phyloP scores from a whole-genome alignment of 2,797 vertebrate species.

The Astyanax mexicanus region DNA sequence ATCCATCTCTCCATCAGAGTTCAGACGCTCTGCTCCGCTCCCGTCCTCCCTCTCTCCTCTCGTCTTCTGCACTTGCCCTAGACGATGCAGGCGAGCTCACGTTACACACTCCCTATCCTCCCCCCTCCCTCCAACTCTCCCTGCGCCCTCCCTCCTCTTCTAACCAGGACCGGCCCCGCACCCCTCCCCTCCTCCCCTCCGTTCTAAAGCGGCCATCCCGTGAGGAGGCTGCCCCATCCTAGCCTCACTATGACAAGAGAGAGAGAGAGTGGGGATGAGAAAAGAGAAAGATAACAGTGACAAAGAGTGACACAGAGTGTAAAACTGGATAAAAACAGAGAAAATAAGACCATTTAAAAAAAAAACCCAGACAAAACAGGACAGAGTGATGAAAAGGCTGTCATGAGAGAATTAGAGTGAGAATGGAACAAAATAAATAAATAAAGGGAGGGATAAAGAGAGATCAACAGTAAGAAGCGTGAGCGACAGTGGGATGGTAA shows the following conservation, averaged over 20 bases:
- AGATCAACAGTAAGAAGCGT: background rate
- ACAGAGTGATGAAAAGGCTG: background rate
- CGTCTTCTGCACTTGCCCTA: slow-evolving; percentile 70
- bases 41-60: slow-evolving; percentile 59
- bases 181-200: slow-evolving; percentile 69
- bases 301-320: slow-evolving; percentile 10
- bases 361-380: background rate
- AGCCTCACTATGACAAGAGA: slow-evolving; percentile 56
- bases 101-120: slow-evolving; percentile 65
- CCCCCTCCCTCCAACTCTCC: slow-evolving; percentile 44
- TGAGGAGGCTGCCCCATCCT: slow-evolving; percentile 64
- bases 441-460: slow-evolving; percentile 6
- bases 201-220: slow-evolving; percentile 69
- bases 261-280: slow-evolving; percentile 26
- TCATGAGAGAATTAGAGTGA: background rate
- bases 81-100: slow-evolving; percentile 74
- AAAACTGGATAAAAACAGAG: slow-evolving; percentile 6
- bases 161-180: slow-evolving; percentile 39
- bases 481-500: slow-evolving; percentile 22
- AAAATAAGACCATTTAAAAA: background rate
- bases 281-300: slow-evolving; percentile 8
- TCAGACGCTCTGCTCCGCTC: slow-evolving; percentile 56
- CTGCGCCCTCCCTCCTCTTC: slow-evolving; percentile 26
- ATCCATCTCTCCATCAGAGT: slow-evolving; percentile 46
- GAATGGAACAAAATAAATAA: background rate